Evolutionary conservation across 2,888 invertebrate species (phyloP), one percentile per base, ranked within the genome.

Genomic region (Drosophila formosana): DNA sequence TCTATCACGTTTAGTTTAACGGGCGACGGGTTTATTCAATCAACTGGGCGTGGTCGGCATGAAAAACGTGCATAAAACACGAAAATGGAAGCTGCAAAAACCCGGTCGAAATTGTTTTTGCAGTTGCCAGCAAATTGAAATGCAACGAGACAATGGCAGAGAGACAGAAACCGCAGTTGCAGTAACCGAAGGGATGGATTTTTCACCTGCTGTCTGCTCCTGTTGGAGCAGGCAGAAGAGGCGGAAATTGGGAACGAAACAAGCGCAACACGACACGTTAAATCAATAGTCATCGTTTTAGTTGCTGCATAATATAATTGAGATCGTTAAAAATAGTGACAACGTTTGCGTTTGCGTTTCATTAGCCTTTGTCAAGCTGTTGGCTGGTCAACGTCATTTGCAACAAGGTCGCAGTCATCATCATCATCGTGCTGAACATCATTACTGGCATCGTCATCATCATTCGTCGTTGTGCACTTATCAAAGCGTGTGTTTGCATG

Each of bases 61-160:
- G 23, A 32, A 70, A 61, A 64, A 45, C 45, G 50, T 39, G 57
- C 28, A 53, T 18, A 26, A 7, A 39, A 18, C 3, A 9, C 9
- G 9, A n/a, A 46, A 55, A n/a, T 34, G 55, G 18, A 23, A 5
- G 39, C 30, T 8, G 23, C 23, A 9, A 18, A 13, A 57, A 53
- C 51, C 26, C 26, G 52, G 37, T 23, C 18, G 28, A 60, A 61
- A 58, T 43, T 67, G 45, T 41, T 71, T 74, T 18, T 18, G 62
- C 66, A 56, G 51, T 34, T 43, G 9, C 23, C 39, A 49, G 45
- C 30, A 62, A 70, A 74, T 71, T 71, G 75, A 52, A 63, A 64
- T 50, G 50, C 57, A 69, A 37, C 23, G 43, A n/a, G 39, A 43
- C 43, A 37, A 43, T 26, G 47, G 34, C 18, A 13, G 4, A 13